These are phyloP conservation scores for Gortyna flavago DNA, from an alignment of 2,888 invertebrate genomes.

Conservation along the genomic window DNA sequence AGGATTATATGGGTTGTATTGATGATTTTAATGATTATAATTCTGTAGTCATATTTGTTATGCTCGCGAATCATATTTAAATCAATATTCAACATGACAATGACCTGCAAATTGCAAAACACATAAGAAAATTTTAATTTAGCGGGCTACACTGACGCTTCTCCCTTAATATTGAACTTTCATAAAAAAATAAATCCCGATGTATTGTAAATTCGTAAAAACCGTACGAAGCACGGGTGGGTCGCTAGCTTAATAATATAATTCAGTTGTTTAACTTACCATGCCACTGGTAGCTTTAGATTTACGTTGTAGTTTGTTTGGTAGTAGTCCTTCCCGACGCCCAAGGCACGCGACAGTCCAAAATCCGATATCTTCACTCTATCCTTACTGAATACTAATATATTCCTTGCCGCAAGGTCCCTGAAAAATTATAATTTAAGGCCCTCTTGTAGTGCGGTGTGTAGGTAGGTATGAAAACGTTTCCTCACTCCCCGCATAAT, in stretches of 20 bases:
- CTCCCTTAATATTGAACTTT: background rate
- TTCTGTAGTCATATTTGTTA: background rate
- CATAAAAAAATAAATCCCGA: background rate
- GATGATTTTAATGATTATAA: background rate
- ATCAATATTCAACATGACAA: background rate
- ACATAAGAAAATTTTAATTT: too few species aligned
- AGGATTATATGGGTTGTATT: background rate
- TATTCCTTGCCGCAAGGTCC: constrained; percentile 99
- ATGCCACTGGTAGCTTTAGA: constrained; percentile 98
- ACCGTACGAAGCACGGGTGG: background rate
- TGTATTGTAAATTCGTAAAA: background rate
- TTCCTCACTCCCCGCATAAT: too few species aligned
- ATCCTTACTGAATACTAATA: constrained; percentile 98
- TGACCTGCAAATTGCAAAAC: background rate
- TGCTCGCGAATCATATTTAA: background rate
- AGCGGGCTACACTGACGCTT: background rate
- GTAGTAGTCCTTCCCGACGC: constrained; percentile 99
- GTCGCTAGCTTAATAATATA: background rate
- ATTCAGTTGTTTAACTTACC: constrained; percentile 90
- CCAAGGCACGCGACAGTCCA: constrained; percentile 98
- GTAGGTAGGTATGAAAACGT: too few species aligned
- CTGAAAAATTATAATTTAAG: constrained; percentile 87
- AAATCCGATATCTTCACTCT: constrained; percentile 99
- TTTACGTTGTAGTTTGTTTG: constrained; percentile 99
- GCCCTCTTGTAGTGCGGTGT: too few species aligned